Evolutionary conservation across 2,797 vertebrate genomes (phyloP).

Genomic region (Silurus aristotelis): DNA sequence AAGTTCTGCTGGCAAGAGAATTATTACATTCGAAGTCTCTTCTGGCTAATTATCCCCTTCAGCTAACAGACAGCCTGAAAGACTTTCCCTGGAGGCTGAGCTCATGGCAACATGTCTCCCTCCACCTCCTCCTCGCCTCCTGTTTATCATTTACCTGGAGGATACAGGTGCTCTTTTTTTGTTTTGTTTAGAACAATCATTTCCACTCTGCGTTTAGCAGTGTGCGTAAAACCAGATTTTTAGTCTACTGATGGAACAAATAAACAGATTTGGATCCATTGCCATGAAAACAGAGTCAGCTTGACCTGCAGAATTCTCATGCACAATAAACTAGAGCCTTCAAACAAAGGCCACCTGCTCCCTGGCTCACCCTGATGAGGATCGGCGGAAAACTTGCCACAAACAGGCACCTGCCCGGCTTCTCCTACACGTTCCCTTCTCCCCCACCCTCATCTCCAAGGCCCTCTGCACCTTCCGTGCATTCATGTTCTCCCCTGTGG

Average conservation of each 20-base stretch:
- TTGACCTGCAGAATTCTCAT: slow-evolving; percentile 16
- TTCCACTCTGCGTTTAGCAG: background rate
- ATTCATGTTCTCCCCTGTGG: slow-evolving; percentile 80
- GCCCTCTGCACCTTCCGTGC: slow-evolving; percentile 55
- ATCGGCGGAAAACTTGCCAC: slow-evolving; percentile 78
- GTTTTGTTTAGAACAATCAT: background rate
- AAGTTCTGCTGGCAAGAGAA: slow-evolving; percentile 7
- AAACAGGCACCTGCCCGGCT: slow-evolving; percentile 78
- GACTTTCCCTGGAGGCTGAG: slow-evolving; percentile 65
- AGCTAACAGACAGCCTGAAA: slow-evolving; percentile 66
- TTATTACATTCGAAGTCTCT: slow-evolving; percentile 63
- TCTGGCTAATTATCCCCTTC: slow-evolving; percentile 78
- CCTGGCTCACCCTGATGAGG: slow-evolving; percentile 64
- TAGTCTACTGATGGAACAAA: background rate
- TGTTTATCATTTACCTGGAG: slow-evolving; percentile 51
- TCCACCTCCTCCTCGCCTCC: slow-evolving; percentile 39
- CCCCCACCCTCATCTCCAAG: slow-evolving; percentile 58
- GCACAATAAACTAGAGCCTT: slow-evolving; percentile 30
- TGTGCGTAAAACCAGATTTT: background rate
- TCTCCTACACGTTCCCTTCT: slow-evolving; percentile 44
- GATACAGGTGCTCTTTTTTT: slow-evolving; percentile 46
- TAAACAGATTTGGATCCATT: background rate
- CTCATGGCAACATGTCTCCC: slow-evolving; percentile 36
- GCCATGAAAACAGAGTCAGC: too few species aligned
- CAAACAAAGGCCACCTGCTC: slow-evolving; percentile 78